Percentiles rank a stretch among this genome's conserved stretches.
These are phyloP conservation scores for Rhagonycha fulva DNA, from an alignment of 2,888 invertebrate genomes.

Conservation along the genomic window DNA sequence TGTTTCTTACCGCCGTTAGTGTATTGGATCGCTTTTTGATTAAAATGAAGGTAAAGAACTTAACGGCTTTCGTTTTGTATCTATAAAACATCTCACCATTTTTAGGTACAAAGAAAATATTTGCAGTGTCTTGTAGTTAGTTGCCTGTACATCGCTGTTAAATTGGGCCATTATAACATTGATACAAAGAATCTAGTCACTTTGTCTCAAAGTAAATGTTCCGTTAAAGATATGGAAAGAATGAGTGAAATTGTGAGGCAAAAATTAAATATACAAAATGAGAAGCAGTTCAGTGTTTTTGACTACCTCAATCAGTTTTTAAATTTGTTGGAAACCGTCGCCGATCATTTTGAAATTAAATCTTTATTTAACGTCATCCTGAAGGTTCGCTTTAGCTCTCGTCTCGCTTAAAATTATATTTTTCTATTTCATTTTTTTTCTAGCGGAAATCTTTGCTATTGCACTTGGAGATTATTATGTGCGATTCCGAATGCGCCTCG, in stretches of 20 bases:
- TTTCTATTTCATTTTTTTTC: slow-evolving; percentile 1
- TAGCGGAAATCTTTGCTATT: slow-evolving; percentile 67
- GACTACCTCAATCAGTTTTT: slow-evolving; percentile 72
- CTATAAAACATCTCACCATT: too few relatives aligned
- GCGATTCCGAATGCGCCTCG: slow-evolving; percentile 76
- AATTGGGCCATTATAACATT: slow-evolving; percentile 64
- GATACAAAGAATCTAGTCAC: slow-evolving; percentile 71
- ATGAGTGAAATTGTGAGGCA: slow-evolving; percentile 83
- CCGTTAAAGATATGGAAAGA: slow-evolving; percentile 80
- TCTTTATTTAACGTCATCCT: slow-evolving; percentile 60
- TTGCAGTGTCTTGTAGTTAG: slow-evolving; percentile 87
- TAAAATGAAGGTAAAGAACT: slow-evolving; percentile 82
- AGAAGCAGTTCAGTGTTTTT: slow-evolving; percentile 65
- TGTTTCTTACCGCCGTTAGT: slow-evolving; percentile 77
- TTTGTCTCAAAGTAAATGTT: slow-evolving; percentile 76
- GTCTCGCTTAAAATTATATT: neutral
- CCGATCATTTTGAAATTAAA: slow-evolving; percentile 59
- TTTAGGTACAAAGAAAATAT: slow-evolving; percentile 73
- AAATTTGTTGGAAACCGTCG: slow-evolving; percentile 63
- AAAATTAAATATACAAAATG: slow-evolving; percentile 71
- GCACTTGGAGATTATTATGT: slow-evolving; percentile 74
- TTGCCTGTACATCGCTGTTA: slow-evolving; percentile 82
- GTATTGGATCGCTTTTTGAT: slow-evolving; percentile 81
- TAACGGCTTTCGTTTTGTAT: too few relatives aligned
- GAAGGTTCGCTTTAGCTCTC: slow-evolving; percentile 55